Base-by-base conservation (phyloP, 2,888 invertebrate species). In the Perizoma affinitatum region DNA sequence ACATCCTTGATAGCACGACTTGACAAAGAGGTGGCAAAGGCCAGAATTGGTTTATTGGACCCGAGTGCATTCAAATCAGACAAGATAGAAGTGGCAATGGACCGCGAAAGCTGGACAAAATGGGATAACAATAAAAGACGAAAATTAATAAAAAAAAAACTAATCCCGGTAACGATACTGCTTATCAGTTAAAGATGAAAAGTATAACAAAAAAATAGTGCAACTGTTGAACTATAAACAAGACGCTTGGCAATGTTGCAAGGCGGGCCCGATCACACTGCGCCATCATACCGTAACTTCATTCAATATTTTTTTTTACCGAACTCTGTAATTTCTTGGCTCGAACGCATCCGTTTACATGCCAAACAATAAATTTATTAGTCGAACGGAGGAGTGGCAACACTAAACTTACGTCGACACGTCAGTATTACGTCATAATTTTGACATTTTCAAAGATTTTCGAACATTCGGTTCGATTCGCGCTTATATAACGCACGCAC, bases 351-450 rank as follows among this genome's bases (percentile, higher is more conserved):
- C 90, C 89, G 92, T 90, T 89, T 90, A 90, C 91, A 91, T 90
- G 92, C 92, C 92, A 92, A 91, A 92, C 92, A 90, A 91, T 92
- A 92, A 91, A 92, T 91, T 91, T 90, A 91, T 92, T 91, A 87
- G 90, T 78, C 84, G 78, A 83, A 83, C 84, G 90, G 88, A 88
- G 91, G 91, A 90, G 91, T 90, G 91, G 88, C 90, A 86, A 86
- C 86, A 87, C 87, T 82, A 79, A 82, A 80, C 80, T 73, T 75
- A 79, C 89, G 78, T 82, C 80, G 71, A 75, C 72, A 84, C 91
- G 91, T 90, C 91, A 90, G 76, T 67, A 76, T 80, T 72, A 79
- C 89, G 90, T 90, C 87, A 86, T 79, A 68, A 69, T 82, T 88
- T 84, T 76, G 77, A 80, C 78, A 84, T 84, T 87, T 87, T 82